Conservation (phyloP, 1,140 invertebrate species). For the Leguminivora glycinivorella region DNA sequence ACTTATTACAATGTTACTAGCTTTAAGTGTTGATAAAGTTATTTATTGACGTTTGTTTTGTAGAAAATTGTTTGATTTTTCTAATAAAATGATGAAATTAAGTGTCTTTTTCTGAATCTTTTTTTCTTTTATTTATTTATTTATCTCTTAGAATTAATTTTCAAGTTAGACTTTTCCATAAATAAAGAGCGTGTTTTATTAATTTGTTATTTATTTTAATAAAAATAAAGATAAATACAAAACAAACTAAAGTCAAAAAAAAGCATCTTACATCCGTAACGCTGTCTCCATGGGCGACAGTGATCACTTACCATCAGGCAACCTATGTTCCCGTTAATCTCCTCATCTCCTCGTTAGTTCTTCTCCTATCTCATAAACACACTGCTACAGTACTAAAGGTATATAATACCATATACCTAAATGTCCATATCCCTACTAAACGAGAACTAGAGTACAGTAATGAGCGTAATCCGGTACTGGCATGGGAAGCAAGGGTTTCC, state of each 20-base stretch:
- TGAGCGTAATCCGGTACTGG: not conserved
- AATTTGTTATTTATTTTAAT: too few relatives aligned
- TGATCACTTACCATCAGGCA: too few relatives aligned
- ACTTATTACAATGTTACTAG: not conserved
- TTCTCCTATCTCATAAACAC: too few relatives aligned
- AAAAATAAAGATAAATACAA: too few relatives aligned
- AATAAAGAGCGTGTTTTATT: not conserved
- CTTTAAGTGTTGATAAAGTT: not conserved
- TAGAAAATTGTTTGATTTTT: constrained; percentile 5
- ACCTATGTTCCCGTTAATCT: too few relatives aligned
- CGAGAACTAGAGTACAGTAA: not conserved
- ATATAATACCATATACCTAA: not conserved
- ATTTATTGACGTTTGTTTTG: constrained; percentile 21
- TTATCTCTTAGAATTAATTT: not conserved
- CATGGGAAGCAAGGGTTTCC: constrained; percentile 2
- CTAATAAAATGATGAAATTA: constrained; percentile 3
- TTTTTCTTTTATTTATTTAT: constrained; percentile 23
- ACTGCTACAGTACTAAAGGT: not conserved
- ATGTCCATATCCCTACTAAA: not conserved
- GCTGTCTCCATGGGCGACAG: too few relatives aligned
- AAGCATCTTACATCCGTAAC: too few relatives aligned
- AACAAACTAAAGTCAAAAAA: too few relatives aligned
- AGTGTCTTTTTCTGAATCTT: not conserved
- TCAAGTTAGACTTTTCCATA: not conserved
- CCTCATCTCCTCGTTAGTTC: too few relatives aligned